Percentiles rank a stretch among this genome's conserved stretches.
phyloP scores from a whole-genome alignment of 1,140 invertebrate genomes.

The Leucophenga varia region DNA sequence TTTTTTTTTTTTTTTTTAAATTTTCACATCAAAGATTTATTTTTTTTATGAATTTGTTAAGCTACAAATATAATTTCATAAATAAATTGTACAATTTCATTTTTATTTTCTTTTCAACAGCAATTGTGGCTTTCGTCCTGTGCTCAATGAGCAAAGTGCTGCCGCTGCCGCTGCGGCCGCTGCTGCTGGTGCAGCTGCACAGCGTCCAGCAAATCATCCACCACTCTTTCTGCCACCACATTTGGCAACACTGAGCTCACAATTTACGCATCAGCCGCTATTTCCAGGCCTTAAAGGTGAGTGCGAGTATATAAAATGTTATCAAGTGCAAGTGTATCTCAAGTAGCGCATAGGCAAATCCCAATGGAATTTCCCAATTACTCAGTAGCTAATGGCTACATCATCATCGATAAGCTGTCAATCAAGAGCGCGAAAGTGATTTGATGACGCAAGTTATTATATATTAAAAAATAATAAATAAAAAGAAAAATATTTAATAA shows the following conservation, averaged over 20 bases:
- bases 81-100: no score
- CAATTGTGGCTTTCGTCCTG: slow-evolving; percentile 64
- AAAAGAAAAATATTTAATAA: slow-evolving; percentile 30
- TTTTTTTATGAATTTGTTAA: no score
- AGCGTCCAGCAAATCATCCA: slow-evolving; percentile 58
- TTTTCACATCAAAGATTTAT: no score
- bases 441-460: slow-evolving; percentile 1
- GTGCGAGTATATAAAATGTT: slow-evolving; percentile 8
- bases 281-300: slow-evolving; percentile 76
- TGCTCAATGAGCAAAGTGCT: slow-evolving; percentile 57
- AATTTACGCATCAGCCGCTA: slow-evolving; percentile 78
- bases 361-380: neutral
- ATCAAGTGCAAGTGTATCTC: no score
- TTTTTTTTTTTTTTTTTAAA: no score
- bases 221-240: slow-evolving; percentile 81
- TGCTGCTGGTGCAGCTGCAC: slow-evolving; percentile 37
- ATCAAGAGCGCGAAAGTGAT: no score
- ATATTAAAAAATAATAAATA: slow-evolving; percentile 13
- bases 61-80: no score
- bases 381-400: slow-evolving; percentile 11
- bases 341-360: no score
- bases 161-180: slow-evolving; percentile 30
- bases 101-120: slow-evolving; percentile 41
- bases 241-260: slow-evolving; percentile 68
- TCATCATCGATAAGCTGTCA: slow-evolving; percentile 27